These are phyloP conservation scores for Shargacucullia verbasci DNA, from an alignment of 2,888 invertebrate species.

Conservation along the genomic window DNA sequence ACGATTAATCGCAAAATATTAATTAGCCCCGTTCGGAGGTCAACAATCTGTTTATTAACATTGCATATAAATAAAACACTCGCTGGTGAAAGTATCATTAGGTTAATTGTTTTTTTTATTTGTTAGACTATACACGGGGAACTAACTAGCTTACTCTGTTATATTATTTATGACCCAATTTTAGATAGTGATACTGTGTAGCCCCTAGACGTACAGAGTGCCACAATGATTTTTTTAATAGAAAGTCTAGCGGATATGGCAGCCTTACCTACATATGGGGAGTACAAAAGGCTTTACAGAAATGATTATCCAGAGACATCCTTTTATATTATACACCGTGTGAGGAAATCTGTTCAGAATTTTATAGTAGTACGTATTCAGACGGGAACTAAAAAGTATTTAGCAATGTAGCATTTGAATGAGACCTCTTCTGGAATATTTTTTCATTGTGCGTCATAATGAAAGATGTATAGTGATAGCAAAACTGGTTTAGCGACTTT, in stretches of 20 bases:
- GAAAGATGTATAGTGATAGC: slow-evolving; percentile 34
- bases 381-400: neutral
- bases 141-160: slow-evolving; percentile 10
- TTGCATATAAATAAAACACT: slow-evolving; percentile 39
- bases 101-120: slow-evolving; percentile 23
- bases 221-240: no score
- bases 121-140: slow-evolving; percentile 14
- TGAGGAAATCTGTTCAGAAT: no score
- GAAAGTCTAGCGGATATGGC: no score
- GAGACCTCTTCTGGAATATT: slow-evolving; percentile 24
- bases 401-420: neutral
- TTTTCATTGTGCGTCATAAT: slow-evolving; percentile 16
- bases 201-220: no score
- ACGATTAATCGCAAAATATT: slow-evolving; percentile 78
- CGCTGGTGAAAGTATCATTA: slow-evolving; percentile 39
- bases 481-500: slow-evolving; percentile 45
- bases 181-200: neutral
- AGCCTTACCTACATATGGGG: no score
- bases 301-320: no score
- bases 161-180: slow-evolving; percentile 5
- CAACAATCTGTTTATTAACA: slow-evolving; percentile 76
- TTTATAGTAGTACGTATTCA: neutral
- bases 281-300: no score
- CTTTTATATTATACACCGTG: no score
- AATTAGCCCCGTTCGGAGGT: slow-evolving; percentile 75